Base-by-base conservation (phyloP, 2,888 invertebrate species). In the Euzetes globulus region DNA sequence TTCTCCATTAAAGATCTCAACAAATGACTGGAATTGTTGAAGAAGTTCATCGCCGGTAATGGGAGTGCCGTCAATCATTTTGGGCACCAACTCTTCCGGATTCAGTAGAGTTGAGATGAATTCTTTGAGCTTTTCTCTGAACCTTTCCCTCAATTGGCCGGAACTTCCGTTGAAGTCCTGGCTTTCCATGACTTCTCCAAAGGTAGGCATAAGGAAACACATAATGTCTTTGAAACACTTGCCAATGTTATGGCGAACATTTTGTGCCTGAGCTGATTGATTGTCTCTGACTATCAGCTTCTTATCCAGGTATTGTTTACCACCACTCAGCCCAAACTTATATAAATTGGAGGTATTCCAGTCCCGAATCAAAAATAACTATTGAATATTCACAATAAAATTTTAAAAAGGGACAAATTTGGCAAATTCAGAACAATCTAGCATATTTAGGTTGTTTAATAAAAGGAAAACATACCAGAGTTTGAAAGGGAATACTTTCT, bases 361-460 rank as follows among this genome's bases (percentile, higher is more conserved):
- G 58, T 58, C 58, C 11, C 58, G 58, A n/a, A 58, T 58, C n/a
- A 58, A 22, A 22, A 58, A 58, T 27, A 58, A 25, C 58, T 58
- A n/a, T n/a, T n/a, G n/a, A n/a, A n/a, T n/a, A n/a, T n/a, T n/a
- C n/a, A n/a, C n/a, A n/a, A n/a, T n/a, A n/a, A n/a, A 41, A 41
- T 9, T 52, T 17, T 11, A 25, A 22, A 9, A 58, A 27, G 4
- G n/a, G 5, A 27, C 19, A 9, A 58, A 58, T 27, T n/a, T n/a
- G n/a, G n/a, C n/a, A n/a, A n/a, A n/a, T n/a, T n/a, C n/a, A n/a
- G n/a, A n/a, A n/a, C n/a, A n/a, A n/a, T n/a, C n/a, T n/a, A n/a
- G n/a, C n/a, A n/a, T n/a, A n/a, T n/a, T n/a, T n/a, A n/a, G n/a
- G n/a, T n/a, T 9, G n/a, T 17, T 13, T 3, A 13, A 47, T 47